Base-by-base conservation (phyloP, 2,888 invertebrate species). In the Drosophila neotestacea region DNA sequence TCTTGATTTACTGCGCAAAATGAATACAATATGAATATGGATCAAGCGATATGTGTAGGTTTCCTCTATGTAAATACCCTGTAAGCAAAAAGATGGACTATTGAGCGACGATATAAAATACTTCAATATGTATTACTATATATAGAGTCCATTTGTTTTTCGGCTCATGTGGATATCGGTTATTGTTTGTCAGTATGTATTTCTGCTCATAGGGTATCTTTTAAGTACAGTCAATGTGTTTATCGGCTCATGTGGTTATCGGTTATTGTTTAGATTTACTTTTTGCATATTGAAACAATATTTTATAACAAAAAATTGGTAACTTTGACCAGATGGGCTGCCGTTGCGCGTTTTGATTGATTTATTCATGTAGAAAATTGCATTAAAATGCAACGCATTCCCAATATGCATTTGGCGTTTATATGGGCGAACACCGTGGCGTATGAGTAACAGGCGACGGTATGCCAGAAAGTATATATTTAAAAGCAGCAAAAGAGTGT, bases 361-460 rank as follows among this genome's bases (percentile, higher is more conserved):
- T 89, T 86, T 89, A 85, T 85, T 89, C 88, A 70, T 75, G 74
- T 56, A 55, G 79, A 87, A 89, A 85, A 86, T 89, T 89, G 72
- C 77, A 89, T 87, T 87, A 85, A 87, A 81, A 74, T 77, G 69
- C 71, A 81, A 68, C 66, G 81, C 56, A 55, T 46, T 48, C 28
- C 22, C 16, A 1, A 11, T 36, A 50, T 44, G 52, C 52, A 7
- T n/a, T 59, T 42, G 59, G 34, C 42, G 75, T 50, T 58, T 52
- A 36, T 47, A 16, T 22, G 51, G 42, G 9, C 10, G 60, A 52
- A 38, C 34, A 27, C 39, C 54, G 34, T 1, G 58, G 54, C 78
- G 79, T 47, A 68, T 68, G 69, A 16, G 58, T 11, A 27, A 62
- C 51, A 28, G 6, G 10, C 4, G 30, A 34, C 41, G 36, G 47